Evolutionary conservation across 2,888 invertebrate genomes (phyloP), one percentile per base, ranked within the genome.

Genomic region (Mesorhabditis belari): DNA sequence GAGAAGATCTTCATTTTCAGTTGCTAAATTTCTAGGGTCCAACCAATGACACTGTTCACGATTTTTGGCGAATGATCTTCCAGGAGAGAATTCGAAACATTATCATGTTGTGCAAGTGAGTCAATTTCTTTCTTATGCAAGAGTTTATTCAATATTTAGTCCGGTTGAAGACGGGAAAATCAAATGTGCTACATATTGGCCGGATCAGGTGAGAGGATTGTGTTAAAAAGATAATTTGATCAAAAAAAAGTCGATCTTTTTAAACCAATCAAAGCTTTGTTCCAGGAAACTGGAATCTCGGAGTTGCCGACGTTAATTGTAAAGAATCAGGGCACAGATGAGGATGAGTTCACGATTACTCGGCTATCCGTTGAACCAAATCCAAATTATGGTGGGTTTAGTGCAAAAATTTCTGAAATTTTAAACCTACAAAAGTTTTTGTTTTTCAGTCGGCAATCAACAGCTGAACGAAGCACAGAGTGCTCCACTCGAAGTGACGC

Each of bases 1-100:
- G 44, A 35, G n/a, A 35, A 35, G 12, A 35, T 17, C n/a, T 35
- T 1, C 12, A 35, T 35, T 35, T 35, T 35, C 12, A 35, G 12
- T 23, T 17, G 9, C 25, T 25, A 2, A 12, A 17, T 2, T 28
- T 62, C 35, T 92, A 94, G 84, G 88, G 96, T 59, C 94, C 94
- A 82, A 86, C 96, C 70, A 88, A 89, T 28, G 88, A 89, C 67
- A 96, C 96, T 0, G 87, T 91, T 57, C 87, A 87, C 65, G 95
- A 95, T 82, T 95, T 96, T 84, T 96, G 95, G 95, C 88, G 90
- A 71, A 96, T 96, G 96, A 90, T 95, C 54, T 95, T 94, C 90
- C 95, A 96, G 84, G 95, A 96, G 82, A 54, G 68, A 29, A 64
- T 66, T 5, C 56, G 57, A 23, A 62, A 57, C 6, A 69, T 73